Percentiles rank a stretch among this genome's conserved stretches.
Conservation (phyloP, 2,888 invertebrate species). For the Nephrotoma flavescens region DNA sequence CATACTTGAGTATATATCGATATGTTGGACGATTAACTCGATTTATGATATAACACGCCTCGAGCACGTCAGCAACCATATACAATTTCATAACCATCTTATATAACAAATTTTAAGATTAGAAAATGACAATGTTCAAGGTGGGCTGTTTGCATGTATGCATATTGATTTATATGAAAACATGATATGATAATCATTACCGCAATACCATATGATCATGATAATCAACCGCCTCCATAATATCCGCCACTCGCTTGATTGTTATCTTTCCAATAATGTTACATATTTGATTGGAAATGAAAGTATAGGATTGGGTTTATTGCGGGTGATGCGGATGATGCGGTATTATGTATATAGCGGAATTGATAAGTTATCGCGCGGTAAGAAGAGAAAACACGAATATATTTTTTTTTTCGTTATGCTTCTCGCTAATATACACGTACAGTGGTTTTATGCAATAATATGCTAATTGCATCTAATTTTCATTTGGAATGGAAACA, state of each 20-base stretch:
- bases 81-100: not conserved
- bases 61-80: too few relatives aligned
- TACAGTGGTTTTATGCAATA: not conserved
- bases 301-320: not conserved
- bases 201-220: not conserved
- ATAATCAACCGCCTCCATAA: not conserved
- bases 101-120: not conserved
- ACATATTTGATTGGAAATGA: not conserved
- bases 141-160: not conserved
- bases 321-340: not conserved
- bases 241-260: not conserved
- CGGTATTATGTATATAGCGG: not conserved
- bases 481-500: not conserved
- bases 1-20: not conserved
- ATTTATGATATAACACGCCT: not conserved
- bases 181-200: not conserved
- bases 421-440: too few relatives aligned
- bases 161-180: not conserved
- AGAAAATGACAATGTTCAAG: not conserved
- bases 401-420: too few relatives aligned
- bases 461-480: not conserved
- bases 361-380: not conserved
- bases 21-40: not conserved
- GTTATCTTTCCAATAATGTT: not conserved
- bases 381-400: not conserved